Evolutionary conservation across 2,888 invertebrate species (phyloP), one percentile per base, ranked within the genome.

Genomic region (Colostygia pectinataria): DNA sequence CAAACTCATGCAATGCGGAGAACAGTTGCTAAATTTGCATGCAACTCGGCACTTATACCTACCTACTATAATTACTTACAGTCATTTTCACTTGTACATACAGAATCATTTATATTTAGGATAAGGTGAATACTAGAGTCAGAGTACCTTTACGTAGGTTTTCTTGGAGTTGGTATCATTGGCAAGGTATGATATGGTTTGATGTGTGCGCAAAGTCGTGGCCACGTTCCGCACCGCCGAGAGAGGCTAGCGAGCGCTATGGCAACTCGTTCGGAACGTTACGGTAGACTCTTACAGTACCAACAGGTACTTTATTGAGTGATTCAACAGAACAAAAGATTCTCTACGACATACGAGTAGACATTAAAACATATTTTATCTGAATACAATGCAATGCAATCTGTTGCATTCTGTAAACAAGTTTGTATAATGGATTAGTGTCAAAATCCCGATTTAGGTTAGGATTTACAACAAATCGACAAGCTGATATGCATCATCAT

Each of bases 241-340:
- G 41, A 31, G 41, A 37, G 47, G 51, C 40, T 5, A 20, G n/a
- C n/a, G n/a, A 6, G 48, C 55, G 49, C 39, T 42, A 37, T 42
- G 52, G 32, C 54, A 52, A 53, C 47, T 56, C 59, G 50, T 50
- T 53, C 54, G 56, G 59, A 59, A 59, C 59, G 49, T 42, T 49
- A 49, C 42, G 42, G 49, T 42, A 36, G 40, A 24, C 28, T 41
- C 28, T 20, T 40, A 41, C 41, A 23, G 39, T 46, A 36, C 29
- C n/a, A 25, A 14, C 41, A 36, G 34, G 23, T 20, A 15, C 24
- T 34, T 36, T 40, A 42, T 31, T 36, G 29, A 36, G 29, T 41
- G 40, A 15, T 36, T 32, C 47, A 41, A 48, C 29, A 36, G 7
- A 25, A 36, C 31, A 31, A 29, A 29, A 34, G 13, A 29, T 36